A percentile compares a stretch with the other conserved stretches of the same genome.
Conservation (phyloP, 2,888 invertebrate genomes). For the Anarsia innoxiella region DNA sequence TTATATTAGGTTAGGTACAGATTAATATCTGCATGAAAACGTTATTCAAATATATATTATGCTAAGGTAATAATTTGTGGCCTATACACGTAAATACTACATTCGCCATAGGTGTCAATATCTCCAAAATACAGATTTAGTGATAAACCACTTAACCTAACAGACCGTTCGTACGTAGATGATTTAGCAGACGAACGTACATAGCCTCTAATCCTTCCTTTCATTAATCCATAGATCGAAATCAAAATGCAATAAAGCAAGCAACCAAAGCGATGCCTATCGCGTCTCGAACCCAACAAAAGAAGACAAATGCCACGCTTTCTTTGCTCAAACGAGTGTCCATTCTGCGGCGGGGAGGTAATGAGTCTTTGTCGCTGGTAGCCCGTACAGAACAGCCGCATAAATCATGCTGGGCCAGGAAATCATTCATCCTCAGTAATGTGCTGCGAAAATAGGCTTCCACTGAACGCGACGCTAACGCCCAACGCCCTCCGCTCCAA, state of each 20-base stretch:
- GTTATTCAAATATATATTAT: too few species aligned
- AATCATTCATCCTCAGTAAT: conserved; percentile 73
- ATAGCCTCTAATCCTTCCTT: conserved; percentile 3
- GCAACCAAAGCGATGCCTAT: conserved; percentile 35
- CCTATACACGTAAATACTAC: too few species aligned
- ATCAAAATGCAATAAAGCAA: conserved; percentile 17
- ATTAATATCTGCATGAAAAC: too few species aligned
- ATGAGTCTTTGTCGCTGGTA: conserved; percentile 52
- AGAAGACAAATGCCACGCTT: conserved; percentile 61
- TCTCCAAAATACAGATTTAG: too few species aligned
- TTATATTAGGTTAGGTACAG: too few species aligned
- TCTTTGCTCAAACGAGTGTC: conserved; percentile 56
- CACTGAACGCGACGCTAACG: conserved; percentile 44
- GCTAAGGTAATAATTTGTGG: too few species aligned
- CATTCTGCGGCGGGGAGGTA: conserved; percentile 55
- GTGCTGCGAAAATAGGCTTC: conserved; percentile 74
- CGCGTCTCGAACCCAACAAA: conserved; percentile 43
- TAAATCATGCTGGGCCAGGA: conserved; percentile 70
- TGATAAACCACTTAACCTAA: too few species aligned
- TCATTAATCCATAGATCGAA: conserved; percentile 19
- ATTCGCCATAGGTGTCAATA: too few species aligned
- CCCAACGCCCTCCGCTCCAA: conserved; percentile 57
- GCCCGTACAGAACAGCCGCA: conserved; percentile 30
- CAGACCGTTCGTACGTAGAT: background rate
- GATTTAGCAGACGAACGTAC: conserved; percentile 1